Conservation (phyloP, 2,797 vertebrate genomes). For the Eulemur rubriventer region DNA sequence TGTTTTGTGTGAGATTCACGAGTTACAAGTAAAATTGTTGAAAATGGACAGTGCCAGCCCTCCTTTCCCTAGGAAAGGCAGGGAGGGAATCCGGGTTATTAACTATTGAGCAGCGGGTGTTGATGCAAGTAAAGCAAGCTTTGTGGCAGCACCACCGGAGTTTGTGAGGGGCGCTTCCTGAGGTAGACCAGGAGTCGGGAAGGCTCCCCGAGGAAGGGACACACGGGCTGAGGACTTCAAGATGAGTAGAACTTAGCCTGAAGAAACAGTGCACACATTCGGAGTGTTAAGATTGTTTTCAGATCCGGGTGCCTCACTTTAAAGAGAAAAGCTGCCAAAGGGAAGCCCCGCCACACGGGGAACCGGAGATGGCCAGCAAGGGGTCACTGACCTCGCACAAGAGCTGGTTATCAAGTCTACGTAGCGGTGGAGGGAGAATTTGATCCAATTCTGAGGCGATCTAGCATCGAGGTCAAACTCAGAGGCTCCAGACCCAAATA, state of each 20-base stretch:
- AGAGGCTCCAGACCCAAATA: not conserved
- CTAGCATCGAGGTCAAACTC: not conserved
- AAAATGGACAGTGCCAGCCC: not conserved
- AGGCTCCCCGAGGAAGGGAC: not conserved
- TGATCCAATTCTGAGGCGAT: not conserved
- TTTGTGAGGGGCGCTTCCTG: not conserved
- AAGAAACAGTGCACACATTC: not conserved
- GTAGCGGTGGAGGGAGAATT: not conserved
- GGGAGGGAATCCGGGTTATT: not conserved
- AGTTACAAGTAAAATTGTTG: not conserved
- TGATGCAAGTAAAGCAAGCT: not conserved
- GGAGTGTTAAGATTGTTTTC: not conserved
- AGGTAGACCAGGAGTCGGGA: not conserved
- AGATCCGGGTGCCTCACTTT: not conserved
- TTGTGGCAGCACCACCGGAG: not conserved
- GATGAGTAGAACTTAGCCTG: not conserved
- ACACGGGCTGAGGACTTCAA: not conserved
- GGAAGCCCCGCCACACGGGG: not conserved
- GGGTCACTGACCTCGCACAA: not conserved
- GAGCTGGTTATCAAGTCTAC: not conserved
- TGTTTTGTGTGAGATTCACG: not conserved
- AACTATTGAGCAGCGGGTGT: not conserved
- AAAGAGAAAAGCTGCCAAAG: not conserved
- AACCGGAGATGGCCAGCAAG: not conserved
- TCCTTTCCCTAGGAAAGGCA: not conserved